Conservation (phyloP, 2,888 invertebrate genomes). For the Eristalis pertinax region DNA sequence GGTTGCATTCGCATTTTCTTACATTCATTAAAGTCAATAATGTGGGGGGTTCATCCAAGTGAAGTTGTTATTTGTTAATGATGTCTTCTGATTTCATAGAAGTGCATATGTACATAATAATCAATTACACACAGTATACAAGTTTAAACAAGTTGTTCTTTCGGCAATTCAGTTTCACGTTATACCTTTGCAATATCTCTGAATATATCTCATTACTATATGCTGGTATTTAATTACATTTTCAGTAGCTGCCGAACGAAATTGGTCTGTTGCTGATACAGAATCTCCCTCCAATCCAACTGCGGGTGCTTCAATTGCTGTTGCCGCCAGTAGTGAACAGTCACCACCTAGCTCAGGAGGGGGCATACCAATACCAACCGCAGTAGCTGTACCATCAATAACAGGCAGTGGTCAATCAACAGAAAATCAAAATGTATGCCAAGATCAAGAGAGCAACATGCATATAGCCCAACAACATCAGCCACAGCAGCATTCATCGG, state of each 20-base stretch:
- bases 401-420: slow-evolving; percentile 51
- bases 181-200: background rate
- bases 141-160: slow-evolving; percentile 15
- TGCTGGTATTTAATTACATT: slow-evolving; percentile 8
- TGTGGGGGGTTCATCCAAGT: background rate
- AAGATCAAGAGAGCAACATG: slow-evolving; percentile 50
- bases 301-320: slow-evolving; percentile 36
- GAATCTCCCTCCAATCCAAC: slow-evolving; percentile 66
- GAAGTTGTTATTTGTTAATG: background rate
- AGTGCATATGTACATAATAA: background rate
- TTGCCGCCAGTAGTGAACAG: slow-evolving; percentile 44
- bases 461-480: slow-evolving; percentile 41
- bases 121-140: slow-evolving; percentile 29
- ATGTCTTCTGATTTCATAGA: background rate
- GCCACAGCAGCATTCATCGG: slow-evolving; percentile 45
- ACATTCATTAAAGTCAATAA: background rate
- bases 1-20: background rate
- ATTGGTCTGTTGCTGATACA: slow-evolving; percentile 69
- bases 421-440: slow-evolving; percentile 43
- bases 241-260: slow-evolving; percentile 65
- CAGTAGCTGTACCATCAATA: slow-evolving; percentile 47
- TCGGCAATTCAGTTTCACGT: slow-evolving; percentile 1
- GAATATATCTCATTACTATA: too few relatives aligned
- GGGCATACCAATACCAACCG: slow-evolving; percentile 23
- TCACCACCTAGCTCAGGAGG: slow-evolving; percentile 54